Base-by-base conservation (phyloP, 35 echinoderm and acorn worm species). In the Hemicentrotus pulcherrimus region DNA sequence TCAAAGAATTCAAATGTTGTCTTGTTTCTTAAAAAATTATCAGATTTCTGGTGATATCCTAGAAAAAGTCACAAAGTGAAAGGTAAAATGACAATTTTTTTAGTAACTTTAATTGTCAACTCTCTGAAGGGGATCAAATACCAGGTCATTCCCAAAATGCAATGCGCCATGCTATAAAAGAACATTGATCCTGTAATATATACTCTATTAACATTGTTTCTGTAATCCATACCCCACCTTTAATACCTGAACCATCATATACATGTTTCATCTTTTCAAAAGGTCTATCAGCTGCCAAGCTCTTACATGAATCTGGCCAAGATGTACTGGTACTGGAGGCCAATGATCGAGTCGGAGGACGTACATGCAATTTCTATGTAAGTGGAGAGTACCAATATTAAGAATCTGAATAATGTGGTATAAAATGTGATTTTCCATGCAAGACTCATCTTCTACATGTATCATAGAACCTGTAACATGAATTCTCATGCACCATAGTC, bases 301-400 rank as follows among this genome's bases (percentile, higher is more conserved):
- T 97, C 55, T 95, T 97, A 32, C 95, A 96, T 15, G 96, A 97
- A 22, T 33, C 94, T 48, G 96, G 96, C 28, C 88, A 94, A 47
- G 86, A 97, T 95, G 96, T 97, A 2, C 86, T 97, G 95, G 95
- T 97, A 11, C 48, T 97, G 88, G 96, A 97, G 88, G 96, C 96
- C 22, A 97, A 95, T 32, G 92, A 96, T 48, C 92, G 96, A 45
- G 96, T 97, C 35, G 96, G 96, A 91, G 96, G 96, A 10, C 92
- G 96, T 15, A 96, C 95, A 31, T 95, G 94, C 46, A 97, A 88
- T 33, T 33, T 61, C 46, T 91, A 95, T 46, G 95, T 94, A 61
- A 46, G 58, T 94, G 28, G 35, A 90, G 31, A 90, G 19, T 47
- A 16, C 22, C 86, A n/a, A 13, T 33, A 3, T 55, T 55, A 55